Percentiles rank a stretch among this genome's conserved stretches.
phyloP scores from a whole-genome alignment of 1,140 invertebrate species.

The Rhizoglyphus robini region DNA sequence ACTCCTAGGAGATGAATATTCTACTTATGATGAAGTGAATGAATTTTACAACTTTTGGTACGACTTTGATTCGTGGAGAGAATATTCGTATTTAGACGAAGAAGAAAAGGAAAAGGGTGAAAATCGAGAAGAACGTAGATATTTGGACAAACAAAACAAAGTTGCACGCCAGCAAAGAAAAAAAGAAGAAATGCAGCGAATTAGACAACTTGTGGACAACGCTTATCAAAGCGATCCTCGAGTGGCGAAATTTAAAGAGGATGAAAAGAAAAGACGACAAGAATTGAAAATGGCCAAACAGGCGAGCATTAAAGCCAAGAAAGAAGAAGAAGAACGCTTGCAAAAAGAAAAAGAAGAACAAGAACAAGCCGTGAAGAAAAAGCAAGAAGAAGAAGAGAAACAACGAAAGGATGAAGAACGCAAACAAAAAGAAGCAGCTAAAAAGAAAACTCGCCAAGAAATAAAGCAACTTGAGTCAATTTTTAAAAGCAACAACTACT shows the following conservation, averaged over 20 bases:
- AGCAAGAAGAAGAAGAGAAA: slow-evolving; percentile 60
- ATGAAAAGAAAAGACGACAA: slow-evolving; percentile 78
- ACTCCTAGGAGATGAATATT: slow-evolving; percentile 58
- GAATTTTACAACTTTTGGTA: slow-evolving; percentile 50
- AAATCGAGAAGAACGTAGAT: slow-evolving; percentile 81
- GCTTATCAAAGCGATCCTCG: slow-evolving; percentile 87
- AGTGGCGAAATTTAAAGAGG: slow-evolving; percentile 76
- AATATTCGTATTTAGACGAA: slow-evolving; percentile 97
- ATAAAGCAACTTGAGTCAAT: slow-evolving; percentile 66
- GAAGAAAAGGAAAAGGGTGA: slow-evolving; percentile 96
- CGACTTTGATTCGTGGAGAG: slow-evolving; percentile 95
- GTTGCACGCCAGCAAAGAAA: slow-evolving; percentile 72
- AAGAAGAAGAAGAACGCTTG: slow-evolving; percentile 61
- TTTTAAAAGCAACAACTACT: slow-evolving; percentile 68
- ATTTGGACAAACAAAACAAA: slow-evolving; percentile 97
- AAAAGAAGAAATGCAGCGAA: slow-evolving; percentile 88
- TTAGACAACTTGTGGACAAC: slow-evolving; percentile 75
- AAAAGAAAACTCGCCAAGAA: slow-evolving; percentile 69
- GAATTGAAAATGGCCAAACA: slow-evolving; percentile 77
- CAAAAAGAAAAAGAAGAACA: slow-evolving; percentile 24
- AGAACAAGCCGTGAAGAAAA: slow-evolving; percentile 37
- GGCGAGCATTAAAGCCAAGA: slow-evolving; percentile 65
- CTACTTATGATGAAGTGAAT: slow-evolving; percentile 39
- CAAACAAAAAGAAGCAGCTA: slow-evolving; percentile 68
- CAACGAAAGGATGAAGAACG: slow-evolving; percentile 53